Evolutionary conservation across 2,113 vertebrate genomes (phyloP), one percentile per base, ranked within the genome.

Genomic region (Brachionichthys hirsutus): DNA sequence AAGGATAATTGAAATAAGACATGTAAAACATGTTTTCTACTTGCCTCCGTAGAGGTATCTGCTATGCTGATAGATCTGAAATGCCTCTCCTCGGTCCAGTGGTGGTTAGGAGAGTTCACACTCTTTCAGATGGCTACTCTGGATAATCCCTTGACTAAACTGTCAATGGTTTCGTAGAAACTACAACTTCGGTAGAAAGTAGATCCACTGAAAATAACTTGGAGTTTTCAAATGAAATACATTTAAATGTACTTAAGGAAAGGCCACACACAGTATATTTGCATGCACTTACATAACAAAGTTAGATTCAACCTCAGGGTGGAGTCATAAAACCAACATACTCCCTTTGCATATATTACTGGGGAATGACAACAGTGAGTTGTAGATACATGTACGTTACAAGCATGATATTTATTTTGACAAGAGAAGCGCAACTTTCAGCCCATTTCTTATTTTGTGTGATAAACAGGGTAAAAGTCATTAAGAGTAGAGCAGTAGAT

Each of bases 221-320:
- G 24, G 24, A 8, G 24, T 30, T 30, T 30, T 8, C 24, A 6
- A 30, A 30, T 6, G 8, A 30, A 30, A 4, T 30, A 30, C 3
- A 8, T 30, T 30, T 30, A 8, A 30, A 30, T 30, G 8, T 30
- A 3, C 24, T 30, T 12, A 30, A 15, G 48, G 45, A 13, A 34
- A 54, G 49, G 54, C 19, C 2, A 65, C 34, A 45, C 10, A 19
- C 35, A 12, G 36, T 35, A 9, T 61, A 49, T 54, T 58, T 48
- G 47, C 34, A 14, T 55, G 54, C 24, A 34, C 43, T 16, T 24
- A 30, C 8, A 20, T 58, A 58, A 54, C 30, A n/a, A 1, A 17
- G 50, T 56, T 55, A 15, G 41, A 14, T 53, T 44, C 35, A 49
- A 16, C 61, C 41, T 51, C 12, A 0, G 50, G 55, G 7, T 9